A percentile compares a stretch with the other conserved stretches of the same genome.
These are phyloP conservation scores for Formica exsecta DNA, from an alignment of 1,140 invertebrate genomes.

Conservation along the genomic window DNA sequence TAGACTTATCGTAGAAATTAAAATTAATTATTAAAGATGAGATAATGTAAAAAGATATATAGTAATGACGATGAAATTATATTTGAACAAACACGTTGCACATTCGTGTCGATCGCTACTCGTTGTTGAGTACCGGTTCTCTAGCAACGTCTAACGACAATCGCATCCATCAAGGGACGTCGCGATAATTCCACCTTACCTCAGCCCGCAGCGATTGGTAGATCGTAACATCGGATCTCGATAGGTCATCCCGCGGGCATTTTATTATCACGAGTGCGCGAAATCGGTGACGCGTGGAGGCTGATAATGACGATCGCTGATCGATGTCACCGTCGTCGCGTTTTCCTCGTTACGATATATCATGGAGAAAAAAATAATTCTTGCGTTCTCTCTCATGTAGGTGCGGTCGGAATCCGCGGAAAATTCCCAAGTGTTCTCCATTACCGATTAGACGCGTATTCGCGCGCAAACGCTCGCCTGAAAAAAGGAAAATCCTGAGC, in stretches of 20 bases:
- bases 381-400: slow-evolving; percentile 66
- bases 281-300: slow-evolving; percentile 19
- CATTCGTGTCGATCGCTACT: slow-evolving; percentile 70
- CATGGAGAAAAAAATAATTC: slow-evolving; percentile 60
- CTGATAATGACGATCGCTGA: slow-evolving; percentile 22
- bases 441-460: slow-evolving; percentile 61
- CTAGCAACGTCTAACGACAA: slow-evolving; percentile 84
- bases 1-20: neutral
- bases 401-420: slow-evolving; percentile 71
- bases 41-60: neutral
- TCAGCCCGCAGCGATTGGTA: slow-evolving; percentile 64
- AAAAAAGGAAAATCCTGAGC: slow-evolving; percentile 69
- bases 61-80: neutral
- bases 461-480: slow-evolving; percentile 34
- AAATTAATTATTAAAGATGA: neutral
- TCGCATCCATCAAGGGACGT: slow-evolving; percentile 85
- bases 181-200: slow-evolving; percentile 82
- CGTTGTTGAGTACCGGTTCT: slow-evolving; percentile 81
- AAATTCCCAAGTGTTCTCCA: slow-evolving; percentile 77
- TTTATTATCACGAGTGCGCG: slow-evolving; percentile 73
- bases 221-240: slow-evolving; percentile 75
- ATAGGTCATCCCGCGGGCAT: slow-evolving; percentile 77
- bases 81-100: slow-evolving; percentile 32
- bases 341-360: slow-evolving; percentile 46
- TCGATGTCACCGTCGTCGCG: slow-evolving; percentile 19